phyloP scores from a whole-genome alignment of 1,140 invertebrate genomes.

The Aphaenogaster rudis region DNA sequence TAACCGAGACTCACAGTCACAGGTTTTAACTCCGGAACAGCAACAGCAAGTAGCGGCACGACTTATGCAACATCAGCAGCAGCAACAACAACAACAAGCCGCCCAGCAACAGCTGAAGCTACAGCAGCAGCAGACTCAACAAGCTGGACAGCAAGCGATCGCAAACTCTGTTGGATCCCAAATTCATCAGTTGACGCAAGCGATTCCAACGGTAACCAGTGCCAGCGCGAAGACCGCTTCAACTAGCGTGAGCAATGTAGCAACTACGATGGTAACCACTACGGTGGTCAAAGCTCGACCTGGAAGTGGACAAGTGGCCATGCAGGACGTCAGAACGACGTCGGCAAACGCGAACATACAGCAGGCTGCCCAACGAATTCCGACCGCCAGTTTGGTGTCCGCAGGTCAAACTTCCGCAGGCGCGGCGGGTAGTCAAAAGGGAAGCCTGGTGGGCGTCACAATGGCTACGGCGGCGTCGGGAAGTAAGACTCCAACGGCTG shows the following conservation, averaged over 20 bases:
- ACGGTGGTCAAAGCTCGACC: constrained; percentile 81
- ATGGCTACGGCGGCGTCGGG: constrained; percentile 83
- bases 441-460: constrained; percentile 82
- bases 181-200: constrained; percentile 80
- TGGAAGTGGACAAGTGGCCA: constrained; percentile 75
- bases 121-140: constrained; percentile 75
- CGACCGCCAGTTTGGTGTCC: constrained; percentile 81
- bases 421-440: constrained; percentile 78
- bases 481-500: constrained; percentile 87
- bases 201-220: constrained; percentile 74
- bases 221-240: constrained; percentile 81
- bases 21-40: constrained; percentile 82
- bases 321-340: constrained; percentile 81
- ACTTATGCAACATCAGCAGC: constrained; percentile 81
- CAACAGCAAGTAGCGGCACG: constrained; percentile 81
- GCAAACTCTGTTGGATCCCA: constrained; percentile 70
- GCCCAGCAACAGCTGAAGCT: constrained; percentile 72
- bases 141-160: constrained; percentile 61
- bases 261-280: constrained; percentile 75
- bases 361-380: constrained; percentile 81
- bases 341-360: constrained; percentile 83
- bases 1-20: constrained; percentile 1
- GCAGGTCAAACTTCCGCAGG: constrained; percentile 79
- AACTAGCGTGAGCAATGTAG: constrained; percentile 71
- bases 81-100: constrained; percentile 68